These are phyloP conservation scores for Atherinomorus stipes DNA, from an alignment of 2,113 vertebrate genomes.

Conservation along the genomic window DNA sequence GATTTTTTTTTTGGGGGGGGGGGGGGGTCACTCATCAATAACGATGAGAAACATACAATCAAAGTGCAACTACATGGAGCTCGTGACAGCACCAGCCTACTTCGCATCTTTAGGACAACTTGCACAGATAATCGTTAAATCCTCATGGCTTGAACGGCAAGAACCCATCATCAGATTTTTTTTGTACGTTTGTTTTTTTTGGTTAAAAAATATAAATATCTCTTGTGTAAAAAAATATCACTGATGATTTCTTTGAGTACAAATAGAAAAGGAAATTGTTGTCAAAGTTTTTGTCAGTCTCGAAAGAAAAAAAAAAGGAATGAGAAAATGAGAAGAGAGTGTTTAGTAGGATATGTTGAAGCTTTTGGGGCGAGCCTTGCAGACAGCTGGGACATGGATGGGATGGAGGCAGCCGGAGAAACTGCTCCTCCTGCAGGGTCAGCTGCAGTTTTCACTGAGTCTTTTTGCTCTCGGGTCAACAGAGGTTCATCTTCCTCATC, in stretches of 20 bases:
- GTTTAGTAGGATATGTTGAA: conserved; percentile 18
- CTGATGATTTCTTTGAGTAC: conserved; percentile 76
- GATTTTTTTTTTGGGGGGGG: conserved; percentile 30
- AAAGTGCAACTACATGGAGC: conserved; percentile 75
- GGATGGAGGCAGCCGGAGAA: neutral
- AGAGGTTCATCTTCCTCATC: conserved; percentile 10
- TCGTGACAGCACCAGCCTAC: conserved; percentile 28
- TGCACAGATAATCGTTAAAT: conserved; percentile 31
- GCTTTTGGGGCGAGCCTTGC: conserved; percentile 60
- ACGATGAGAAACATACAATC: conserved; percentile 60
- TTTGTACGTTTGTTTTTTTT: conserved; percentile 47
- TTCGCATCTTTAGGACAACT: conserved; percentile 42
- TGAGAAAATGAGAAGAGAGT: conserved; percentile 33
- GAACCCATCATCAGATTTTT: conserved; percentile 52
- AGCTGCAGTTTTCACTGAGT: conserved; percentile 46
- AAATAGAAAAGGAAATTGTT: conserved; percentile 77
- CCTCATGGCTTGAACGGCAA: conserved; percentile 64
- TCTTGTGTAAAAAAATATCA: conserved; percentile 86
- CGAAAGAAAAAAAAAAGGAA: conserved; percentile 36
- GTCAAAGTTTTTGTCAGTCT: conserved; percentile 60
- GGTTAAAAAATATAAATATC: conserved; percentile 86
- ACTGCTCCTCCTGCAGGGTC: conserved; percentile 26
- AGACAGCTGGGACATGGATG: conserved; percentile 24
- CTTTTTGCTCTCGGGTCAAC: conserved; percentile 33
- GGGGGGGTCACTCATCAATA: conserved; percentile 36